These are phyloP conservation scores for Phenganax subtilis DNA, from an alignment of 92 coral and sea anemone genomes.

Conservation along the genomic window DNA sequence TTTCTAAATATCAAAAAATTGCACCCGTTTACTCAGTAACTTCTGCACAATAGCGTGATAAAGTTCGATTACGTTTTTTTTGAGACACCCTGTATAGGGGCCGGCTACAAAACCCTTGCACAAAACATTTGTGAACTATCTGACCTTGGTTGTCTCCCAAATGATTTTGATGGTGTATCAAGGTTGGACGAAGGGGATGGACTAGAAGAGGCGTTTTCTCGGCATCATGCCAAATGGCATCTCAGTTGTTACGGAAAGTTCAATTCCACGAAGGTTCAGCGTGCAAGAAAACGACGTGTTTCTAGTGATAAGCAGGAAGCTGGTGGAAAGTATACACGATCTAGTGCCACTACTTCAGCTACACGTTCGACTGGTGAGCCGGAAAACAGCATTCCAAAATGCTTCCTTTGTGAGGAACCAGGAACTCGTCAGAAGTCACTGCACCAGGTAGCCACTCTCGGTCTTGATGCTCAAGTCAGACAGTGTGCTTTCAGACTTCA, in stretches of 20 bases:
- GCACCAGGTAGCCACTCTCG: conserved; percentile 48
- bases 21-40: too few species aligned
- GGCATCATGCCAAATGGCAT: conserved; percentile 41
- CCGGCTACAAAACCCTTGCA: not conserved
- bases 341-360: conserved; percentile 32
- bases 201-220: conserved; percentile 16
- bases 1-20: too few species aligned
- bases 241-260: conserved; percentile 40
- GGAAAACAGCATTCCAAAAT: not conserved
- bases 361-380: conserved; percentile 2
- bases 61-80: too few species aligned
- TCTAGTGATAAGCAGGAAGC: conserved; percentile 34
- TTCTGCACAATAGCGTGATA: too few species aligned
- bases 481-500: conserved; percentile 48
- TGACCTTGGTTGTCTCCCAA: conserved; percentile 7
- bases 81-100: too few species aligned
- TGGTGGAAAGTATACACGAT: conserved; percentile 46
- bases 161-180: conserved; percentile 24
- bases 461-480: conserved; percentile 47
- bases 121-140: not conserved
- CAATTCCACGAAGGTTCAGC: conserved; percentile 44
- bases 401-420: conserved; percentile 50
- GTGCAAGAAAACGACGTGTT: conserved; percentile 43
- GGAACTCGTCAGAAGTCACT: conserved; percentile 36
- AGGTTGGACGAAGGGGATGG: conserved; percentile 33